Conservation (phyloP, 2,113 vertebrate species). For the Rostratula benghalensis region DNA sequence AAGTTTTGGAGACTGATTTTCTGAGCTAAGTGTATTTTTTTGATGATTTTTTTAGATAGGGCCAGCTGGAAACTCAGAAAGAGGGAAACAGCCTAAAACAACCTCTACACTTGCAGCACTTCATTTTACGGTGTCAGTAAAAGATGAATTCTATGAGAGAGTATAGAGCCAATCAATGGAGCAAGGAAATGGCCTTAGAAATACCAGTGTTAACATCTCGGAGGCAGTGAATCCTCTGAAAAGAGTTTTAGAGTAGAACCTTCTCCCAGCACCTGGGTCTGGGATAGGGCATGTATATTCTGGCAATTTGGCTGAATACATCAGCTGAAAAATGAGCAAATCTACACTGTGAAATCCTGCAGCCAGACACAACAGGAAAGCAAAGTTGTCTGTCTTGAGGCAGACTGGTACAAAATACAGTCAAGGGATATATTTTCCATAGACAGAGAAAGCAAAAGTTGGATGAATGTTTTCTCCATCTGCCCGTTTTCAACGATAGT, state of each 20-base stretch:
- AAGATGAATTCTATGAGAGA: neutral
- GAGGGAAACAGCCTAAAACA: neutral
- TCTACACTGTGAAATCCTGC: neutral
- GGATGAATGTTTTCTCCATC: neutral
- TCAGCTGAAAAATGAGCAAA: neutral
- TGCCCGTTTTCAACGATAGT: neutral
- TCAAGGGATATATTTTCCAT: neutral
- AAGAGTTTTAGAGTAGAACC: neutral
- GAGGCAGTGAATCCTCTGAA: neutral
- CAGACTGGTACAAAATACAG: neutral
- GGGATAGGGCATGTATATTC: neutral
- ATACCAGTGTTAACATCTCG: neutral
- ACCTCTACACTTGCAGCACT: neutral
- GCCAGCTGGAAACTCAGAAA: neutral
- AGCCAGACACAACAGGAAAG: conserved; percentile 15
- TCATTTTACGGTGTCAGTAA: neutral
- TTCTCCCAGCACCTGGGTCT: neutral
- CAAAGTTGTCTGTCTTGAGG: conserved; percentile 15
- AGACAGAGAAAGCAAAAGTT: conserved; percentile 4
- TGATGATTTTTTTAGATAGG: neutral
- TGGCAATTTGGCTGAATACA: neutral
- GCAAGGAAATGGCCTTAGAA: neutral
- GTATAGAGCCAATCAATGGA: neutral
- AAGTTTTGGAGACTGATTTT: neutral
- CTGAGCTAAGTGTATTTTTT: neutral